These are phyloP conservation scores for Dryobates pubescens DNA, from an alignment of 2,797 vertebrate species.

Conservation along the genomic window DNA sequence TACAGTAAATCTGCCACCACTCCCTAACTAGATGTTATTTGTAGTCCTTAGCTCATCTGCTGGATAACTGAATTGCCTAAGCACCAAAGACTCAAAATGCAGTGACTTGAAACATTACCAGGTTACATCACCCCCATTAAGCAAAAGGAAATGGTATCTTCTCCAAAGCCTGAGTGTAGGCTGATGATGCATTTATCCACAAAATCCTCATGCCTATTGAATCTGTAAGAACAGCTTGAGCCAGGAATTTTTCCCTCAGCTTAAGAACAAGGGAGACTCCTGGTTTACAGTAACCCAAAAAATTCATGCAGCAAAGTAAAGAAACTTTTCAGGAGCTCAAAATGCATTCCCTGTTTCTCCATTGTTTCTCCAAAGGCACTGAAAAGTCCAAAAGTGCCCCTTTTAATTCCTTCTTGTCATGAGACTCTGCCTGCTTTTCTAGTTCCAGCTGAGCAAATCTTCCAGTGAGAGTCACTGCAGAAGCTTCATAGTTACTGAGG, in stretches of 20 bases:
- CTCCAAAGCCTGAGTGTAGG: constrained; percentile 3
- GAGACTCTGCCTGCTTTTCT: background rate
- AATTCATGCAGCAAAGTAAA: background rate
- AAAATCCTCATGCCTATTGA: constrained; percentile 4
- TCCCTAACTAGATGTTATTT: constrained; percentile 49
- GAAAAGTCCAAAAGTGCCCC: background rate
- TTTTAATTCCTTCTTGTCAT: background rate
- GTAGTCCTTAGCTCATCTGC: constrained; percentile 33
- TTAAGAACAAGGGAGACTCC: constrained; percentile 48
- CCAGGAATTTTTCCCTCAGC: background rate
- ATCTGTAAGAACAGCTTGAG: background rate
- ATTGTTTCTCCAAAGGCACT: background rate
- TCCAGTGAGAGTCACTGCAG: background rate
- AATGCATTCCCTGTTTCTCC: background rate
- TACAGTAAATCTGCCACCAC: background rate
- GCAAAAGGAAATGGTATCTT: constrained; percentile 41
- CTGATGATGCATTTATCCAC: constrained; percentile 45
- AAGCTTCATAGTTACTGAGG: background rate
- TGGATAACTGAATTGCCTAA: constrained; percentile 32
- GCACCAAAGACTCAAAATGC: constrained; percentile 33
- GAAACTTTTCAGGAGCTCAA: background rate
- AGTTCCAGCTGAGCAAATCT: background rate
- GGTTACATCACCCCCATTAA: constrained; percentile 66
- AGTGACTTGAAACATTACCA: constrained; percentile 62
- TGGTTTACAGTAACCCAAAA: background rate